These are phyloP conservation scores for Empidonax traillii DNA, from an alignment of 2,113 vertebrate species.

Conservation along the genomic window DNA sequence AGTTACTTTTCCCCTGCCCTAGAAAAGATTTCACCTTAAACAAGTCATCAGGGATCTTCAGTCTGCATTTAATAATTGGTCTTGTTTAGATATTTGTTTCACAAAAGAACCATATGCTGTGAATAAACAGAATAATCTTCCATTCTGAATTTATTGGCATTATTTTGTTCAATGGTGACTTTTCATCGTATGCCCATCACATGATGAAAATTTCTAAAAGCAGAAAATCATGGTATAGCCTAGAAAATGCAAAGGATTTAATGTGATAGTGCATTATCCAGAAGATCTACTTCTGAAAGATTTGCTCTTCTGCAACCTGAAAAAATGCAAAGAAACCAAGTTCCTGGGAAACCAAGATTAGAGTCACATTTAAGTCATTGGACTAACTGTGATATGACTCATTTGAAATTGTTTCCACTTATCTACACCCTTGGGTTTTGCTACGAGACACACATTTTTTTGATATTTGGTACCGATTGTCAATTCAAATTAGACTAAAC, in stretches of 20 bases:
- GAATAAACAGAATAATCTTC: neutral
- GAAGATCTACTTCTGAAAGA: neutral
- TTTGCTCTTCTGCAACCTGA: neutral
- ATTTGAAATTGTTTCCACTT: neutral
- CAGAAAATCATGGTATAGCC: neutral
- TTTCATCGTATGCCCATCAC: neutral
- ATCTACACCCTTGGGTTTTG: neutral
- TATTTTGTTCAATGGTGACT: neutral
- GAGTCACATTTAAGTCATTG: neutral
- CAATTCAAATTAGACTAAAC: conserved; percentile 5
- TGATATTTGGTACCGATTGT: neutral
- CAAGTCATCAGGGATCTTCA: neutral
- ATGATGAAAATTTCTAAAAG: neutral
- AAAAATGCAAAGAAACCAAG: neutral
- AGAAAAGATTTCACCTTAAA: neutral
- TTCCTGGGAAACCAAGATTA: neutral
- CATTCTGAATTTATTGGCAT: neutral
- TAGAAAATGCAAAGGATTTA: neutral
- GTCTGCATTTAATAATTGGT: neutral
- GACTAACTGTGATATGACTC: neutral
- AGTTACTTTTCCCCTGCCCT: neutral
- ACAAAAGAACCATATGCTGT: neutral
- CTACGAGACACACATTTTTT: neutral
- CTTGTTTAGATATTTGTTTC: neutral
- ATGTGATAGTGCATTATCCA: neutral